phyloP scores from a whole-genome alignment of 2,797 vertebrate species.

The Leptodactylus fallax region DNA sequence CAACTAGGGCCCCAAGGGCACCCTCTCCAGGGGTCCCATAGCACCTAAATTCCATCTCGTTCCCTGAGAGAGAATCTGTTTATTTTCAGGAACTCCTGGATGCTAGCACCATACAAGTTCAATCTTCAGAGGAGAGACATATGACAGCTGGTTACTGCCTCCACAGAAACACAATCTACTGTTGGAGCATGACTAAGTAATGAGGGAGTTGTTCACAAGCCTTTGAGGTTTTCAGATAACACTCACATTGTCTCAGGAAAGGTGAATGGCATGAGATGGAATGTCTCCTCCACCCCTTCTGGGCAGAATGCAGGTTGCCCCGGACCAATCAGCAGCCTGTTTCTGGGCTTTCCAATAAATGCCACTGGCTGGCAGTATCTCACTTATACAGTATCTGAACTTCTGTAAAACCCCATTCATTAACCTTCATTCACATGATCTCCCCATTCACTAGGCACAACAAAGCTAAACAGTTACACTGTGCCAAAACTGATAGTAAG shows the following conservation, averaged over 20 bases:
- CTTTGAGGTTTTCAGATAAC: constrained; percentile 28
- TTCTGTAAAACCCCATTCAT: constrained; percentile 53
- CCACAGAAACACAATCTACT: neutral
- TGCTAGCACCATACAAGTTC: neutral
- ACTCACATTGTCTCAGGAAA: constrained; percentile 6
- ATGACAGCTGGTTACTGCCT: constrained; percentile 31
- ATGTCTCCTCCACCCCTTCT: neutral
- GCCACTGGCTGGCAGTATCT: constrained; percentile 28
- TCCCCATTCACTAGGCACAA: constrained; percentile 40
- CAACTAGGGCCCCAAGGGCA: too few relatives aligned
- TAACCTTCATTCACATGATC: constrained; percentile 44
- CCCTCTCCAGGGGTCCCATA: too few relatives aligned
- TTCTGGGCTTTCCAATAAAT: neutral
- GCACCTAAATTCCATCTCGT: too few relatives aligned
- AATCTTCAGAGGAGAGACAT: neutral
- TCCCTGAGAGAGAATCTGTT: neutral
- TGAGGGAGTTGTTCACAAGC: constrained; percentile 30
- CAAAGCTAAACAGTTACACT: constrained; percentile 50
- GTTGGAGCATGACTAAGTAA: constrained; percentile 18
- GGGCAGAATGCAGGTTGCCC: neutral
- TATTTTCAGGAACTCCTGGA: neutral
- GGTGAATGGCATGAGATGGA: constrained; percentile 21
- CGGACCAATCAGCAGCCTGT: constrained; percentile 15
- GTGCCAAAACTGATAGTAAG: constrained; percentile 54
- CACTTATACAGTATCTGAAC: constrained; percentile 32